These are phyloP conservation scores for Peromyscus leucopus DNA, from an alignment of 2,113 vertebrate species.

Conservation along the genomic window DNA sequence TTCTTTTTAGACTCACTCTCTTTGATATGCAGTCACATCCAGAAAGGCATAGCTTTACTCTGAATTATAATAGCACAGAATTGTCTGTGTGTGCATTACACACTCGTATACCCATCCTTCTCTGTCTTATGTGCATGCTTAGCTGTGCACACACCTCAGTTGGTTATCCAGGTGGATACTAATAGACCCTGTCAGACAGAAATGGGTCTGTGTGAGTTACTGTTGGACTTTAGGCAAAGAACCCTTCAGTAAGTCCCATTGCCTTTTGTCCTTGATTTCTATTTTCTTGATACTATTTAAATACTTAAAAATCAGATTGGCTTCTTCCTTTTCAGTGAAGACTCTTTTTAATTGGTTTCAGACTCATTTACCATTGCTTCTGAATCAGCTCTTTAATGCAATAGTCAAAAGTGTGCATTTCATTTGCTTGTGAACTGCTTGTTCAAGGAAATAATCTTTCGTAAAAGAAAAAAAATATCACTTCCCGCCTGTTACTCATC, in stretches of 20 bases:
- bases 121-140: rapidly evolving
- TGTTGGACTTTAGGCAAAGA: background rate
- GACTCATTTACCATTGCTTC: conserved; percentile 47
- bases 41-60: background rate
- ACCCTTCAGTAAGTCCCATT: background rate
- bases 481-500: background rate
- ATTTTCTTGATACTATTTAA: conserved; percentile 34
- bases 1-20: background rate
- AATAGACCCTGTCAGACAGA: background rate
- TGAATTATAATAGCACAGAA: background rate
- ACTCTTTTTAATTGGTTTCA: conserved; percentile 42
- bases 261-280: background rate
- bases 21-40: background rate
- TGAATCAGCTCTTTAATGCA: conserved; percentile 56
- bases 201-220: background rate
- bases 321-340: conserved; percentile 40
- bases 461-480: background rate
- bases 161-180: background rate
- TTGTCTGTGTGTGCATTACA: background rate
- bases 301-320: conserved; percentile 10
- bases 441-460: background rate
- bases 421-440: conserved; percentile 49
- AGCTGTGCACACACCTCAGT: background rate
- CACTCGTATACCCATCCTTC: background rate
- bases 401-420: background rate